Conservation (phyloP, 2,113 vertebrate species). For the Leptobrachium leishanense region DNA sequence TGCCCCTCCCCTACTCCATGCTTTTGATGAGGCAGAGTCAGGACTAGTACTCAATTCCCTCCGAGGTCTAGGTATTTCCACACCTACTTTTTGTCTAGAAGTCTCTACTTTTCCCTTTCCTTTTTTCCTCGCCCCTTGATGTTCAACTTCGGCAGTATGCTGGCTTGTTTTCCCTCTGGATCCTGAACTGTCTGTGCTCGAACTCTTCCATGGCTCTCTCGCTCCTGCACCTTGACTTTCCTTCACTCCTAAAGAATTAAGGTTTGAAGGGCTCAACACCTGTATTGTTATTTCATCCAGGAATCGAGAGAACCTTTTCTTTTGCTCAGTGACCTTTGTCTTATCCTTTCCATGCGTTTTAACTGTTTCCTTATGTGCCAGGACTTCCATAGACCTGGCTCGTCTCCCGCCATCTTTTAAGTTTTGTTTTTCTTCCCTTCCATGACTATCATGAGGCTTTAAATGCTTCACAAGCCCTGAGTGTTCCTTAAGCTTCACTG, state of each 20-base stretch:
- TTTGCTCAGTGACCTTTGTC: slow-evolving; percentile 63
- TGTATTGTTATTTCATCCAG: slow-evolving; percentile 79
- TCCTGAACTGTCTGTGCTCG: slow-evolving; percentile 29
- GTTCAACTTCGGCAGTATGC: not conserved
- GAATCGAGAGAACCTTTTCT: slow-evolving; percentile 76
- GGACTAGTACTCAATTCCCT: slow-evolving; percentile 41
- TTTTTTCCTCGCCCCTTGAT: slow-evolving; percentile 11
- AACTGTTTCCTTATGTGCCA: slow-evolving; percentile 53
- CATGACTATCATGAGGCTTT: not conserved
- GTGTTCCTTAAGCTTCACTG: not conserved
- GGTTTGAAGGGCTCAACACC: slow-evolving; percentile 75
- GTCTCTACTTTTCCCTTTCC: slow-evolving; percentile 23
- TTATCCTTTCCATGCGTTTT: slow-evolving; percentile 15
- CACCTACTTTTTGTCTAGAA: not conserved
- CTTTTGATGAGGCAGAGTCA: slow-evolving; percentile 32
- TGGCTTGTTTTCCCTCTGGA: slow-evolving; percentile 30
- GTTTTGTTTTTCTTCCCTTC: slow-evolving; percentile 35
- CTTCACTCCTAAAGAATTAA: slow-evolving; percentile 70
- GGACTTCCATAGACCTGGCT: slow-evolving; percentile 73
- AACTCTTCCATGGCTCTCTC: not conserved
- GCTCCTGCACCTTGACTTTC: slow-evolving; percentile 44
- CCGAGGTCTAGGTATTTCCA: not conserved
- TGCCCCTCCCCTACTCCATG: not conserved
- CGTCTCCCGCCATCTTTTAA: slow-evolving; percentile 61
- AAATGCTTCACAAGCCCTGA: slow-evolving; percentile 53